Evolutionary conservation across 2,113 vertebrate genomes (phyloP).

Genomic region (Zosterops borbonicus): DNA sequence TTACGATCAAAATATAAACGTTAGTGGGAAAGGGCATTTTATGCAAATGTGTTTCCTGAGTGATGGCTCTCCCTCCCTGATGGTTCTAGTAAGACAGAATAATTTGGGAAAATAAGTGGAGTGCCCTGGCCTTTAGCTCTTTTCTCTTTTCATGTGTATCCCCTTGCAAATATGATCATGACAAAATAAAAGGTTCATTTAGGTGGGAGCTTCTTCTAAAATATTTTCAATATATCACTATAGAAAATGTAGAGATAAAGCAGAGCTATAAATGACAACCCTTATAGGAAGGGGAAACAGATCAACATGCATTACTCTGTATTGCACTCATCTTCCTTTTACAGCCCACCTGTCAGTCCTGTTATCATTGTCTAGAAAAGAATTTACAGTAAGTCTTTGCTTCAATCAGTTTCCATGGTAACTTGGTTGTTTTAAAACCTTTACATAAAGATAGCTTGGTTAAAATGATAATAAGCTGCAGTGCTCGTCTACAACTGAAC

Average conservation of each 20-base stretch:
- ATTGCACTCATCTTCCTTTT: slow-evolving; percentile 20
- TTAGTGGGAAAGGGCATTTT: slow-evolving; percentile 9
- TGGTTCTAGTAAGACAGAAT: slow-evolving; percentile 22
- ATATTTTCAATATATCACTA: background rate
- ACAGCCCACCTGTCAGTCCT: slow-evolving; percentile 39
- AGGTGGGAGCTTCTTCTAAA: background rate
- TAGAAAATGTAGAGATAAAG: slow-evolving; percentile 7
- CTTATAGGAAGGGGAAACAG: background rate
- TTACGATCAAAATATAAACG: slow-evolving; percentile 3
- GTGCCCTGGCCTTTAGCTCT: background rate
- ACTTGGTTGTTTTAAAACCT: slow-evolving; percentile 43
- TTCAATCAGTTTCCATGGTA: slow-evolving; percentile 60
- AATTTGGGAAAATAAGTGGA: slow-evolving; percentile 16
- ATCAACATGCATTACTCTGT: background rate
- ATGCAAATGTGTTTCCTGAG: slow-evolving; percentile 19
- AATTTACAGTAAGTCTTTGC: slow-evolving; percentile 42
- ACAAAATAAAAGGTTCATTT: slow-evolving; percentile 6
- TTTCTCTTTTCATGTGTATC: background rate
- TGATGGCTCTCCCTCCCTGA: slow-evolving; percentile 10
- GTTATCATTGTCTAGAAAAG: slow-evolving; percentile 23
- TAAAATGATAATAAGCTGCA: slow-evolving; percentile 18
- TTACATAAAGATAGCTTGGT: slow-evolving; percentile 26
- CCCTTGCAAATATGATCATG: background rate
- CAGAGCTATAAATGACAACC: background rate
- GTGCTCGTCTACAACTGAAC: background rate